Percentiles rank a stretch among this genome's conserved stretches.
phyloP scores from a whole-genome alignment of 2,113 vertebrate genomes.

The Trichomycterus rosablanca region DNA sequence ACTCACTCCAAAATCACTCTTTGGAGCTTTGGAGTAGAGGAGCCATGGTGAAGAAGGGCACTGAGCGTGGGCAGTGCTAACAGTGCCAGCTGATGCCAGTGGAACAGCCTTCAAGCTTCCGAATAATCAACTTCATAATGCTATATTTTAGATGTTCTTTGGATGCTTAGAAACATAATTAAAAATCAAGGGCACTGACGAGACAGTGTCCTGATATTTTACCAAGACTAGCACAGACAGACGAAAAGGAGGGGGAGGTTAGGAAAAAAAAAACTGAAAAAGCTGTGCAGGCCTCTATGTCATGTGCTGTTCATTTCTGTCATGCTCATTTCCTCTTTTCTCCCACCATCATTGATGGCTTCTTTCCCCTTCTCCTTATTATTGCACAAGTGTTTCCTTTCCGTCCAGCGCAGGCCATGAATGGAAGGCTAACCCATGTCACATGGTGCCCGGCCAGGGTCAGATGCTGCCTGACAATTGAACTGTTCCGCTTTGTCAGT shows the following conservation, averaged over 20 bases:
- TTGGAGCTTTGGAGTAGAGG: conserved; percentile 44
- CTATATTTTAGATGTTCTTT: conserved; percentile 43
- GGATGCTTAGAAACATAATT: conserved; percentile 50
- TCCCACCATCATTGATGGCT: conserved; percentile 35
- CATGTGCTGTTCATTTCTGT: conserved; percentile 62
- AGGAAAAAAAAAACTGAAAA: conserved; percentile 5
- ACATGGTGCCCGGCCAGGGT: conserved; percentile 31
- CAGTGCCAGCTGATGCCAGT: conserved; percentile 15
- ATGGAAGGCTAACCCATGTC: conserved; percentile 34
- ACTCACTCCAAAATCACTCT: conserved; percentile 58
- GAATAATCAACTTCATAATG: conserved; percentile 28
- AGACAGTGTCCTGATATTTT: conserved; percentile 4
- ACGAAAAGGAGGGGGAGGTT: not conserved
- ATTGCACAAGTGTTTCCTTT: conserved; percentile 50
- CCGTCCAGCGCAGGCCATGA: conserved; percentile 25
- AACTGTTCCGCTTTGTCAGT: conserved; percentile 28
- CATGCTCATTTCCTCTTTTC: conserved; percentile 42
- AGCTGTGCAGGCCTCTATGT: conserved; percentile 38
- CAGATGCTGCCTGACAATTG: conserved; percentile 32
- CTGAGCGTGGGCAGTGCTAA: conserved; percentile 9
- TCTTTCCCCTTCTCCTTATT: conserved; percentile 40
- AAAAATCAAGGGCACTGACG: conserved; percentile 24
- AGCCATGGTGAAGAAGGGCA: conserved; percentile 44
- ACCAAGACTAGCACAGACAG: conserved; percentile 24
- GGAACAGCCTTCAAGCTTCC: conserved; percentile 27